Evolutionary conservation across 92 coral and sea anemone genomes (phyloP), one percentile per base, ranked within the genome.

Genomic region (Phymanthus crucifer): DNA sequence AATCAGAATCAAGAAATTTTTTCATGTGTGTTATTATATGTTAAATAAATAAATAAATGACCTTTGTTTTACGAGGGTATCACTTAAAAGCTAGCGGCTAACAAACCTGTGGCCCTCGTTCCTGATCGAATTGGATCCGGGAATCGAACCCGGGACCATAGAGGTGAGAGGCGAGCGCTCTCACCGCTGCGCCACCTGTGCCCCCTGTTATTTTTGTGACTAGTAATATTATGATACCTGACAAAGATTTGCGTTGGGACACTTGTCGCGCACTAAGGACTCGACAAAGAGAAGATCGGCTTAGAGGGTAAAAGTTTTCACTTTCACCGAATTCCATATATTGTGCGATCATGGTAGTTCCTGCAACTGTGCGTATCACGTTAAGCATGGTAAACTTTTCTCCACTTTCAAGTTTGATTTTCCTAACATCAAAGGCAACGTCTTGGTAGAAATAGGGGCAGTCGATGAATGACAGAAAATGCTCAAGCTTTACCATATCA

Each of bases 311-410:
- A 74, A 83, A 50, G 29, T 37, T 61, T 46, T 83, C 82, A 40
- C 77, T 84, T 16, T 71, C 61, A 37, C 91, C 83, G 52, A 35
- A 61, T 70, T 78, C 76, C n/a, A 69, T 31, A 69, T 88, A 88
- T 84, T 89, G 89, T 40, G 64, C 76, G n/a, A 82, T 82, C 87
- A 89, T 89, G 18, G 89, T 85, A 32, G 84, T 79, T 64, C 89
- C 72, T 48, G 86, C 69, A 35, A 88, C 92, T 50, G 82, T 89
- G 32, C 89, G 76, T 31, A 85, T 66, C 56, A 89, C 89, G 79
- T 85, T 89, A 23, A 89, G 89, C 89, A 89, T 89, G 19, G 74
- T 64, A 33, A 89, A 40, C 45, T 73, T 61, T 76, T 89, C 89
- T 26, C 92, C 87, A 32, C 67, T 58, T 46, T 88, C 86, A 48